These are phyloP conservation scores for Furcifer pardalis DNA, from an alignment of 2,797 vertebrate genomes.

Conservation along the genomic window DNA sequence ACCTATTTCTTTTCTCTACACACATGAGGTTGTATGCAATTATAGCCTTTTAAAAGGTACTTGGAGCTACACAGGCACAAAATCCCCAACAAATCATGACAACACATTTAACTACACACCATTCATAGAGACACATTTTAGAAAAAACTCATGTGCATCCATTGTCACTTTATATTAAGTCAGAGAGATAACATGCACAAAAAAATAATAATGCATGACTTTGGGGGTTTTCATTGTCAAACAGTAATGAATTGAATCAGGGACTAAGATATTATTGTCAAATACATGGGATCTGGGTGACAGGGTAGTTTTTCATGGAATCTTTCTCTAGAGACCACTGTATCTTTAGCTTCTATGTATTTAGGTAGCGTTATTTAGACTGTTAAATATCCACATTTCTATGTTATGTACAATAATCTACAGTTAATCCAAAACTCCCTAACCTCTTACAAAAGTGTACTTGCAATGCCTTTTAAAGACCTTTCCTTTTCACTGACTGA, in stretches of 20 bases:
- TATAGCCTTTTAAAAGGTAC: constrained; percentile 46
- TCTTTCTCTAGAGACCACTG: constrained; percentile 37
- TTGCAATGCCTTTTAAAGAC: constrained; percentile 50
- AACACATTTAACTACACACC: constrained; percentile 47
- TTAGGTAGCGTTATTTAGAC: constrained; percentile 34
- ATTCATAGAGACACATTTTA: constrained; percentile 40
- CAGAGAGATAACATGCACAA: constrained; percentile 45
- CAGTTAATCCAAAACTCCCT: constrained; percentile 56
- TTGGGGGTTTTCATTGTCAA: constrained; percentile 42
- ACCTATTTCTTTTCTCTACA: constrained; percentile 32
- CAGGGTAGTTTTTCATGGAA: constrained; percentile 1
- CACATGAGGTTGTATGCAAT: constrained; percentile 36
- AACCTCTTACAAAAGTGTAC: constrained; percentile 37
- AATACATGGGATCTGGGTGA: constrained; percentile 44
- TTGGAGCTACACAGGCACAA: constrained; percentile 53
- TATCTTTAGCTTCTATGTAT: constrained; percentile 23
- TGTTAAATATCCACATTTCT: constrained; percentile 37
- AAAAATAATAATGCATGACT: constrained; percentile 51
- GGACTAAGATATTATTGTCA: constrained; percentile 55
- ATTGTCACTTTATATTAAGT: constrained; percentile 36
- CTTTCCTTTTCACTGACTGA: constrained; percentile 47
- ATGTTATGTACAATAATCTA: constrained; percentile 67
- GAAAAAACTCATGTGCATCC: constrained; percentile 40
- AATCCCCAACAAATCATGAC: constrained; percentile 52
- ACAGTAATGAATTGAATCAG: constrained; percentile 54